These are phyloP conservation scores for Scatophagus argus DNA, from an alignment of 2,113 vertebrate genomes.

Conservation along the genomic window DNA sequence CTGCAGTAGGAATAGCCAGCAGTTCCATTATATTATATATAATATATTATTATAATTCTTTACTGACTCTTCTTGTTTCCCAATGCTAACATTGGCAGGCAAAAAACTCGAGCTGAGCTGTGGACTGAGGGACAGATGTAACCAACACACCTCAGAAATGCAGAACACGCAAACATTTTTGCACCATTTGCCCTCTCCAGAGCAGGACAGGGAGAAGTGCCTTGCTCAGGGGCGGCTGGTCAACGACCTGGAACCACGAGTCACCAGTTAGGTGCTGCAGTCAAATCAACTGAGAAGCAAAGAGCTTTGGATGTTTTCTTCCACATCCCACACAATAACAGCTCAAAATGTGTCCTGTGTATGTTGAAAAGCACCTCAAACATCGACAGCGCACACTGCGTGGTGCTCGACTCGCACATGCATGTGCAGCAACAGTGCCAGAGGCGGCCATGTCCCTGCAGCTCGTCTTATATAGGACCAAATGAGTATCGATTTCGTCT, in stretches of 20 bases:
- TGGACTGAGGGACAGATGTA: background rate
- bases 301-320: background rate
- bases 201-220: background rate
- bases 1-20: background rate
- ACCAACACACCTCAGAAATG: background rate
- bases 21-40: background rate
- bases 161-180: background rate
- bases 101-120: background rate
- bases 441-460: background rate
- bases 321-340: background rate
- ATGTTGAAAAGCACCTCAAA: background rate
- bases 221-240: background rate
- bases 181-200: background rate
- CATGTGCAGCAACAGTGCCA: background rate
- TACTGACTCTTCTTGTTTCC: background rate
- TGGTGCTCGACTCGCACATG: no score
- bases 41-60: no score
- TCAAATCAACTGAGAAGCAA: background rate
- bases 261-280: background rate
- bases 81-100: background rate
- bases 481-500: slow-evolving; percentile 39
- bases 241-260: background rate
- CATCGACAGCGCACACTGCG: background rate
- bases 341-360: background rate
- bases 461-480: background rate